phyloP scores from a whole-genome alignment of 1,140 invertebrate species.

The Drosophila guanche region DNA sequence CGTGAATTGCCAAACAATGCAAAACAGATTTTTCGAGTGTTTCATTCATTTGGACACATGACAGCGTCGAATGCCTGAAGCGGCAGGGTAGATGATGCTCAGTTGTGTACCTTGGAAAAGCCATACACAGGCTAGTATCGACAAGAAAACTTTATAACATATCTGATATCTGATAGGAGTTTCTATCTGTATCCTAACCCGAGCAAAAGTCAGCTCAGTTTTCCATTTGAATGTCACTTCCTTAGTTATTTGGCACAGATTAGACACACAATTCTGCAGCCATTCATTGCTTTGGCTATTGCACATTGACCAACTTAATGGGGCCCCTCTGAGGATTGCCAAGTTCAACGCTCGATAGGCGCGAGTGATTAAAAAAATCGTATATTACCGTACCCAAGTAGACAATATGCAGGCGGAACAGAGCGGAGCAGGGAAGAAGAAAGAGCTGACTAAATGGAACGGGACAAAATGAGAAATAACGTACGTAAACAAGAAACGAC shows the following conservation, averaged over 20 bases:
- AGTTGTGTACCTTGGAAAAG: too few relatives aligned
- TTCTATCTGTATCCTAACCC: too few relatives aligned
- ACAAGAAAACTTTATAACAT: too few relatives aligned
- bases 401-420: neutral
- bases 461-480: neutral
- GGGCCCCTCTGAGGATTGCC: constrained; percentile 1
- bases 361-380: constrained; percentile 30
- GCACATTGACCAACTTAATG: constrained; percentile 11
- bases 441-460: neutral
- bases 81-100: neutral
- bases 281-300: neutral
- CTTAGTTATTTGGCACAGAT: neutral
- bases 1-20: constrained; percentile 62
- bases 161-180: too few relatives aligned
- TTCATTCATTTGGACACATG: neutral
- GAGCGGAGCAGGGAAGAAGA: neutral
- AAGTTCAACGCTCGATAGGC: constrained; percentile 70
- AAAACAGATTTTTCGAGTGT: constrained; percentile 3
- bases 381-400: neutral
- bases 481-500: constrained; percentile 20
- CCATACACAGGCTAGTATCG: too few relatives aligned
- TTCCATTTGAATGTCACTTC: too few relatives aligned
- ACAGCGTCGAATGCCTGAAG: neutral
- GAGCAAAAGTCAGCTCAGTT: too few relatives aligned
- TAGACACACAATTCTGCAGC: neutral